Evolutionary conservation across 2,888 invertebrate genomes (phyloP).

Genomic region (Drosophila affinis): DNA sequence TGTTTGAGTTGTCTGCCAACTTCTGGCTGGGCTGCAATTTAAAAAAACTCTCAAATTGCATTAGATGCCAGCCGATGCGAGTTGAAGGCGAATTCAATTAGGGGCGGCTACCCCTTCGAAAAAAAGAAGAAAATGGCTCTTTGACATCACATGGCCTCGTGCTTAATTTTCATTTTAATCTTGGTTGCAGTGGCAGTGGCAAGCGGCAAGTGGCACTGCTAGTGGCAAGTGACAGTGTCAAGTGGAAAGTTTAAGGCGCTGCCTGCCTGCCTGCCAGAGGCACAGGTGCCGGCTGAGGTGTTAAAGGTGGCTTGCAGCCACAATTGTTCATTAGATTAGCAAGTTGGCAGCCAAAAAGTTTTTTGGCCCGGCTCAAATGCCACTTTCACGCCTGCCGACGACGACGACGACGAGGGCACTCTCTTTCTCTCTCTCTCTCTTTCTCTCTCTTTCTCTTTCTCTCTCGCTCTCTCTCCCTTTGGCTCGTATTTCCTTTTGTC

Average conservation of each 20-base stretch:
- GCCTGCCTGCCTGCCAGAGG: conserved; percentile 60
- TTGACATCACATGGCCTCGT: conserved; percentile 31
- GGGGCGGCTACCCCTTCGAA: neutral
- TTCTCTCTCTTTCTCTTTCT: too few species aligned
- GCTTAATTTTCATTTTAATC: conserved; percentile 56
- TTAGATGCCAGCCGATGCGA: conserved; percentile 53
- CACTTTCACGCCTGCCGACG: conserved; percentile 74
- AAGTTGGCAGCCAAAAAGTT: conserved; percentile 72
- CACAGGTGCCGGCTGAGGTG: conserved; percentile 50
- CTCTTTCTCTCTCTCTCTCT: too few species aligned
- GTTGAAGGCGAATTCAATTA: conserved; percentile 66
- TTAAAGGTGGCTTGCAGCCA: conserved; percentile 67
- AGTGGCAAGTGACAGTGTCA: conserved; percentile 25
- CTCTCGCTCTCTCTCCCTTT: too few species aligned
- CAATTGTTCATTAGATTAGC: conserved; percentile 79
- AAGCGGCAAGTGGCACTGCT: conserved; percentile 10
- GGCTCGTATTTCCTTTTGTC: conserved; percentile 50
- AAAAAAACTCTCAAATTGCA: conserved; percentile 60
- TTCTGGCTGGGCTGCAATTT: conserved; percentile 56
- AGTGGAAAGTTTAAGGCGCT: conserved; percentile 61
- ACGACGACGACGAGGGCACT: too few species aligned
- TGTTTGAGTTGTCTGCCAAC: conserved; percentile 68
- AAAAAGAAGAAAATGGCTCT: neutral
- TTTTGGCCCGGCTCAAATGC: conserved; percentile 65
- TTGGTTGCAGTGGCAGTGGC: conserved; percentile 35